Percentiles rank a stretch among this genome's conserved stretches.
These are phyloP conservation scores for Triops cancriformis DNA, from an alignment of 1,140 invertebrate species.

Conservation along the genomic window DNA sequence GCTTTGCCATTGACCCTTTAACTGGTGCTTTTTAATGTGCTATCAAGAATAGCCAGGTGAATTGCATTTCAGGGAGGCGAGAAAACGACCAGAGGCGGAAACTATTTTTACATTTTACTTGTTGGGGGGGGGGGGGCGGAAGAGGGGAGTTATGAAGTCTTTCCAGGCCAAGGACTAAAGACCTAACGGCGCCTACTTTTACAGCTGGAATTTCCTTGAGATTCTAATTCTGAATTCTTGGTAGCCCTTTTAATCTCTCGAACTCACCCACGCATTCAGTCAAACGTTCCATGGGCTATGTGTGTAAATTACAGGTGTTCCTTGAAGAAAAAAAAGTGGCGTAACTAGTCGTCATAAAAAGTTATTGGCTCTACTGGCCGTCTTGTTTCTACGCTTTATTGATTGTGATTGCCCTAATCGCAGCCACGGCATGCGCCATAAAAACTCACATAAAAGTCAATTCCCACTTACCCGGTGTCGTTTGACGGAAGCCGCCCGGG, in stretches of 20 bases:
- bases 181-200: conserved; percentile 13
- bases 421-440: not conserved
- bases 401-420: not conserved
- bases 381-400: not conserved
- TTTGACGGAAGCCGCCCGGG: conserved; percentile 29
- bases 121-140: not conserved
- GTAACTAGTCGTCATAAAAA: not conserved
- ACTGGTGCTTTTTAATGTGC: not conserved
- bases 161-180: conserved; percentile 8
- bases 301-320: too few relatives aligned
- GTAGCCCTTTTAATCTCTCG: too few relatives aligned
- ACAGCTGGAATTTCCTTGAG: not conserved
- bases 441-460: not conserved
- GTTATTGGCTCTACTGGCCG: not conserved
- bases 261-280: too few relatives aligned
- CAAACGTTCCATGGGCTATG: too few relatives aligned
- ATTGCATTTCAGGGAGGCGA: conserved; percentile 1
- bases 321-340: not conserved
- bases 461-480: conserved; percentile 30
- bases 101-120: conserved; percentile 1
- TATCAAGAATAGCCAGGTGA: not conserved
- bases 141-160: not conserved
- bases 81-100: conserved; percentile 2
- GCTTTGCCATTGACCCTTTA: not conserved
- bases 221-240: not conserved